A percentile compares a stretch with the other conserved stretches of the same genome.
Evolutionary conservation across 2,113 vertebrate genomes (phyloP).

Genomic region (Arizona elegans): DNA sequence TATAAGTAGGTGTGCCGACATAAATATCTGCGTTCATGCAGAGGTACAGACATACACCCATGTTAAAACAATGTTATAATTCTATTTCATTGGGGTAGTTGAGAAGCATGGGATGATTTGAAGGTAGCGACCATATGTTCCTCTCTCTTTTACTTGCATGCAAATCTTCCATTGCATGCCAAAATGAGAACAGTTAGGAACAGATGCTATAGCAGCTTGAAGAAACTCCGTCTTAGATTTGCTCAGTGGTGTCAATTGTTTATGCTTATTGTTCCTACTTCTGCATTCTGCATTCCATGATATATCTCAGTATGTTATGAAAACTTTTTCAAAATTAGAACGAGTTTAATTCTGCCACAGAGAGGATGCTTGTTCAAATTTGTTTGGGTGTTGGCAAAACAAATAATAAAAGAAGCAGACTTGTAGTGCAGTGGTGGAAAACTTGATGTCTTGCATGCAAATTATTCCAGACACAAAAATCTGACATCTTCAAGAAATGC

Average conservation of each 20-base stretch:
- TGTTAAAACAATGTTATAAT: conserved; percentile 19
- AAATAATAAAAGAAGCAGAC: neutral
- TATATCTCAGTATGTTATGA: neutral
- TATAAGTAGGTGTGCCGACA: neutral
- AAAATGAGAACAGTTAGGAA: conserved; percentile 22
- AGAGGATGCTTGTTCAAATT: neutral
- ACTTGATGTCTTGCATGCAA: neutral
- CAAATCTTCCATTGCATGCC: conserved; percentile 17
- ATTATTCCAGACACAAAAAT: neutral
- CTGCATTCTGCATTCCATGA: neutral
- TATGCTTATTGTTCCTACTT: neutral
- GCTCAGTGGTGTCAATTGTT: neutral
- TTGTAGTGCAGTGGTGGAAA: neutral
- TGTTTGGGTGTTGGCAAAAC: neutral
- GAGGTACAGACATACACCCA: neutral
- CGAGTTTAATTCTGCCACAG: neutral
- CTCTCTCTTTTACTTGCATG: conserved; percentile 3
- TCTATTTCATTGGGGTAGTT: conserved; percentile 11
- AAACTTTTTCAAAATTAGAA: neutral
- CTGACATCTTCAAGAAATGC: neutral
- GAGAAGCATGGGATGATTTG: neutral
- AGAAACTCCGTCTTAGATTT: neutral
- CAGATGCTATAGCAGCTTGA: neutral
- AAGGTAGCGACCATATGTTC: neutral
- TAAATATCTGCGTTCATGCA: neutral